A percentile compares a stretch with the other conserved stretches of the same genome.
Conservation (phyloP, 53 echinoderm and acorn worm genomes). For the Mesocentrotus franciscanus region DNA sequence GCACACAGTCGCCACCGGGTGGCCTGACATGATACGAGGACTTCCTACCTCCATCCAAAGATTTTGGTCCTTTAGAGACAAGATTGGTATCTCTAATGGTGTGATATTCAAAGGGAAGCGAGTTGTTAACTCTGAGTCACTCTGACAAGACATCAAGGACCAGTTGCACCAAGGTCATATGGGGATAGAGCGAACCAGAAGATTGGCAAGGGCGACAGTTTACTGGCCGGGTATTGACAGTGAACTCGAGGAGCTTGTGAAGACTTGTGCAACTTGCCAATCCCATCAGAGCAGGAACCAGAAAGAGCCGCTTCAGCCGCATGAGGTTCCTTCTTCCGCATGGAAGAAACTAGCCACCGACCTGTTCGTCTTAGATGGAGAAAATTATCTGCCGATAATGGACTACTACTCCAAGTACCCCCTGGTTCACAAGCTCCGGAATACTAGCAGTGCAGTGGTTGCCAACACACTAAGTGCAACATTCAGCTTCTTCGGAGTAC, state of each 20-base stretch:
- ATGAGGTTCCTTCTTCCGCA: no score
- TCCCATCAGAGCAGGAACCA: no score
- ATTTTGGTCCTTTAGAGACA: slow-evolving; percentile 58
- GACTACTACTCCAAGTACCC: no score
- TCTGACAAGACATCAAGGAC: slow-evolving; percentile 64
- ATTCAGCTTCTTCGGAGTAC: no score
- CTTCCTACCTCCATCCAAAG: not conserved
- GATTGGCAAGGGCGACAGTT: slow-evolving; percentile 72
- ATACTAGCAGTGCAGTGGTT: no score
- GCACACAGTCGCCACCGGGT: slow-evolving; percentile 58
- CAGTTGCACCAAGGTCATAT: slow-evolving; percentile 73
- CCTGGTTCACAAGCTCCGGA: no score
- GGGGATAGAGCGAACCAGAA: slow-evolving; percentile 58
- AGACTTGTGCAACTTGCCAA: slow-evolving; percentile 36
- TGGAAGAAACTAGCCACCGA: no score
- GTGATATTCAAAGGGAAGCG: slow-evolving; percentile 67
- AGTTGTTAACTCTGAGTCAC: slow-evolving; percentile 59
- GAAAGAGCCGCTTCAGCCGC: no score
- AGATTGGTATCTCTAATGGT: slow-evolving; percentile 65
- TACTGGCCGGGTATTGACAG: slow-evolving; percentile 77
- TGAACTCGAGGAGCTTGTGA: slow-evolving; percentile 59
- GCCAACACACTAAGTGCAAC: no score
- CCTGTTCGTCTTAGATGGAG: no score
- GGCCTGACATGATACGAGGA: slow-evolving; percentile 46
- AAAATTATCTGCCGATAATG: no score